Base-by-base conservation (phyloP, 2,888 invertebrate genomes). In the Tigriopus californicus region DNA sequence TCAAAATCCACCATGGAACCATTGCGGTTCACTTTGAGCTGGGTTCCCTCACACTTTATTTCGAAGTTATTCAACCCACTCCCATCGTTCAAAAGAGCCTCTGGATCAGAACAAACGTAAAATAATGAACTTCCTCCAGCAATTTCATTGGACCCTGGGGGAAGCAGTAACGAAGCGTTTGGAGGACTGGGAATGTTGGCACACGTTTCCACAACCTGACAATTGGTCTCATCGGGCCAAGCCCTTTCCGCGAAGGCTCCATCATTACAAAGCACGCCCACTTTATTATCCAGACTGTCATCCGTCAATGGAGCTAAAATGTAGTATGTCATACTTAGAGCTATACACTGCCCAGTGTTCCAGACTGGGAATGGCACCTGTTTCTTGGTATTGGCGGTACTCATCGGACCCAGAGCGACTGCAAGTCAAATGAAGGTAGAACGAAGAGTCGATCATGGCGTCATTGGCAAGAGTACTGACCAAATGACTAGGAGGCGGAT, bases 381-480 rank as follows among this genome's bases (percentile, higher is more conserved):
- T 33, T 33, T 33, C 33, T 33, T 33, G 33, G 33, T 33, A 33
- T 33, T 33, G 33, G 3, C 33, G 33, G 33, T 33, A 33, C 33
- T 33, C 33, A 8, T 33, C 33, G 3, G 33, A 33, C 33, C 3
- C 33, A 33, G 33, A 33, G 8, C 33, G 33, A 8, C 12, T 49
- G 49, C 49, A 49, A 5, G 49, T 49, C 13, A 49, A 49, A 22
- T 49, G 49, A 20, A 49, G 6, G 49, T 49, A 49, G 11, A 49
- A 49, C 22, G 20, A 18, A 13, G 49, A 49, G 15, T 49, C 20
- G 20, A 49, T 49, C 13, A 49, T 11, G 33, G 33, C 33, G 33
- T 33, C 33, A 33, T 33, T 33, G 33, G 33, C 33, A 5, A 33
- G 8, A 33, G 3, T 33, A 33, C 8, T 33, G 8, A 33, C 8